These are phyloP conservation scores for Anagyrus pseudococci DNA, from an alignment of 2,888 invertebrate genomes.

Conservation along the genomic window DNA sequence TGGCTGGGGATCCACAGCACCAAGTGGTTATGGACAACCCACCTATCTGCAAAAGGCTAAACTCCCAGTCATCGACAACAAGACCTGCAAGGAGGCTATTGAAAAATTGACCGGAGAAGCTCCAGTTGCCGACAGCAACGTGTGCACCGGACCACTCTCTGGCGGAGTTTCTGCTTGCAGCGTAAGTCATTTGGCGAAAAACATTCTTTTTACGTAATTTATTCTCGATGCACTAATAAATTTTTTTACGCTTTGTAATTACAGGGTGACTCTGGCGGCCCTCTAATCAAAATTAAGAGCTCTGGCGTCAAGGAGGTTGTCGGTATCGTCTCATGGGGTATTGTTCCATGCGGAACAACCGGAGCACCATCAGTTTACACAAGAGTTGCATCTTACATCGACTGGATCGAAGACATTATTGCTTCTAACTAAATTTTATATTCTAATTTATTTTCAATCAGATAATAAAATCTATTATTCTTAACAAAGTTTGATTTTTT, in stretches of 20 bases:
- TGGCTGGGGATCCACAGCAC: slow-evolving; percentile 63
- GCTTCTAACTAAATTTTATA: slow-evolving; percentile 2
- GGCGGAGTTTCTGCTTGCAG: slow-evolving; percentile 46
- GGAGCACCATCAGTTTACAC: slow-evolving; percentile 61
- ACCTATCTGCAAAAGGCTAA: slow-evolving; percentile 50
- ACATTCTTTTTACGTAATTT: not conserved
- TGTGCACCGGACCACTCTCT: slow-evolving; percentile 48
- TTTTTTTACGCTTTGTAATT: slow-evolving; percentile 29
- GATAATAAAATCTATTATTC: too few relatives aligned
- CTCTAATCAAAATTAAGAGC: slow-evolving; percentile 63
- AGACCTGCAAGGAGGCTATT: slow-evolving; percentile 45
- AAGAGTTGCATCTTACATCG: slow-evolving; percentile 57
- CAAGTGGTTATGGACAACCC: slow-evolving; percentile 44
- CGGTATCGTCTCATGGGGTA: slow-evolving; percentile 66
- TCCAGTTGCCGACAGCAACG: slow-evolving; percentile 46
- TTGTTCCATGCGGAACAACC: slow-evolving; percentile 60
- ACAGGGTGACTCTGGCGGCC: slow-evolving; percentile 67
- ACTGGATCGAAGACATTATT: slow-evolving; percentile 54
- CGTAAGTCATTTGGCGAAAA: slow-evolving; percentile 38
- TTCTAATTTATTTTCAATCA: too few relatives aligned
- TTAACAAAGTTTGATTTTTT: too few relatives aligned
- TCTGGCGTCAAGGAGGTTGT: slow-evolving; percentile 69
- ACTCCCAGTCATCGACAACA: slow-evolving; percentile 49
- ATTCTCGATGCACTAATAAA: slow-evolving; percentile 6
- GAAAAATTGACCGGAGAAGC: slow-evolving; percentile 42